Evolutionary conservation across 37 sponge, comb jelly and placozoan genomes (phyloP), one percentile per base, ranked within the genome.

Genomic region (Lycopodina hypogea): DNA sequence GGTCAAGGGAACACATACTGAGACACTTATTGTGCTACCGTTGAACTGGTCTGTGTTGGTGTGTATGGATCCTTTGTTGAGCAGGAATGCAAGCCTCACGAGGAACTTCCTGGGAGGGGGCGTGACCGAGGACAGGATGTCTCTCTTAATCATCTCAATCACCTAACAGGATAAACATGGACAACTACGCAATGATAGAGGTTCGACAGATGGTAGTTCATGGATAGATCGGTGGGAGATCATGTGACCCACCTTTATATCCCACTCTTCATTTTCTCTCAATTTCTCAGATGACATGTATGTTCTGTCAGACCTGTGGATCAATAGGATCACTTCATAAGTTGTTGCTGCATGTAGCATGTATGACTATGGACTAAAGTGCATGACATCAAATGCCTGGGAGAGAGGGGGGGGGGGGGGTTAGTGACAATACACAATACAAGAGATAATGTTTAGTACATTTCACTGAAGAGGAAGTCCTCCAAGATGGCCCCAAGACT

Each of bases 41-140:
- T 84, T 61, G 18, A 77, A 38, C n/a, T 79, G 72, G 59, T 84
- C 90, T 42, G 86, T 58, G 33, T 83, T 83, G 41, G 88, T 69
- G 75, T 93, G 94, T 18, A 90, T 85, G 17, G 94, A 93, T 22
- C 94, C 94, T 65, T 84, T 78, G 79, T 93, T 89, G 33, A 93
- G 84, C 7, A 93, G 72, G 24, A 74, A 71, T 41, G 93, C 90
- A 35, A 84, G 72, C 19, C 38, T 74, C 40, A 69, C 39, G 1
- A 81, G 71, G 69, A 93, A 93, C 32, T 77, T 52, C 18, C 39
- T 39, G 0, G 93, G 90, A 17, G 75, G 62, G 35, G 60, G 38
- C 0, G 68, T 42, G 21, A 84, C 75, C 0, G 41, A 57, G 17
- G 93, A 69, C 53, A 93, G 78, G 76, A 93, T 83, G 75, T 82